Conservation (phyloP, 2,888 invertebrate species). For the Cecidostiba fungosa region DNA sequence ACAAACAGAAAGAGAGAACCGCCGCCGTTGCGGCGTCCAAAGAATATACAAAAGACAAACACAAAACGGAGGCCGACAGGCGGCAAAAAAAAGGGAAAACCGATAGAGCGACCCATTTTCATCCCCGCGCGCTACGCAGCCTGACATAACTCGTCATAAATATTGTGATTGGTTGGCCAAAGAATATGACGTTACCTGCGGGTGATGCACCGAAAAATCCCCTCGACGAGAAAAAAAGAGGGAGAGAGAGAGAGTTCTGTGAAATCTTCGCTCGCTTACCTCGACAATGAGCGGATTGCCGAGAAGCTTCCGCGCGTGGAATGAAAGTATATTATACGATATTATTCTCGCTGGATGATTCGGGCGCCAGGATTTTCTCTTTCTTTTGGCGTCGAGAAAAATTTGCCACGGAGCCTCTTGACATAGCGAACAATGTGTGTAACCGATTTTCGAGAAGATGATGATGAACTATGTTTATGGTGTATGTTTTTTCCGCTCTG, state of each 20-base stretch:
- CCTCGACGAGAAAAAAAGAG: conserved; percentile 35
- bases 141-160: conserved; percentile 79
- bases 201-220: conserved; percentile 53
- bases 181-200: conserved; percentile 78
- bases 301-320: conserved; percentile 23
- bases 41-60: conserved; percentile 59
- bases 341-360: conserved; percentile 43
- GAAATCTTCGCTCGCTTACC: conserved; percentile 56
- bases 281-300: conserved; percentile 60
- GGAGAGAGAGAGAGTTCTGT: conserved; percentile 34
- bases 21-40: conserved; percentile 38
- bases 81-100: conserved; percentile 59
- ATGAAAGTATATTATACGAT: conserved; percentile 18
- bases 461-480: neutral
- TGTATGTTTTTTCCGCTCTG: neutral
- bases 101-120: conserved; percentile 63
- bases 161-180: conserved; percentile 79
- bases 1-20: conserved; percentile 45
- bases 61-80: conserved; percentile 27
- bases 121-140: neutral
- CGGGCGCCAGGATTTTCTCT: conserved; percentile 18
- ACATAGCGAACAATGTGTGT: conserved; percentile 27
- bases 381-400: neutral
- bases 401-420: conserved; percentile 37
- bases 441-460: conserved; percentile 21